These are phyloP conservation scores for Euura saliciscinereae DNA, from an alignment of 1,140 invertebrate genomes.

Conservation along the genomic window DNA sequence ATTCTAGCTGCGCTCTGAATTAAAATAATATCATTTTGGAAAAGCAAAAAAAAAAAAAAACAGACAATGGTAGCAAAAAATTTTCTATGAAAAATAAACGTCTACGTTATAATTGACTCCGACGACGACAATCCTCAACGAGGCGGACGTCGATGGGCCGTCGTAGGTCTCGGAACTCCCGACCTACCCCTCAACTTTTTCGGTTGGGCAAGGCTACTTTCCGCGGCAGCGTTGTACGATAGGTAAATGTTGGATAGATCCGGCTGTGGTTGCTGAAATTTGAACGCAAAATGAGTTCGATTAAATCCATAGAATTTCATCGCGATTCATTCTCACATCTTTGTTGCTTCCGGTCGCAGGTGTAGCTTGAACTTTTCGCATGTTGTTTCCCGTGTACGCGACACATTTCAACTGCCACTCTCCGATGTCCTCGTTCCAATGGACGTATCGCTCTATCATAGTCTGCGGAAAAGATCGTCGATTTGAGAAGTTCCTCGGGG, in stretches of 20 bases:
- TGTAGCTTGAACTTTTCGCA: constrained; percentile 72
- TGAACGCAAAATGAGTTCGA: constrained; percentile 17
- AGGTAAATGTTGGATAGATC: constrained; percentile 58
- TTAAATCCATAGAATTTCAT: constrained; percentile 11
- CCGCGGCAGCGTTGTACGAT: constrained; percentile 49
- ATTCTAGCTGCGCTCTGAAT: neutral
- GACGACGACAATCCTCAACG: constrained; percentile 25
- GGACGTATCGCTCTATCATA: constrained; percentile 89
- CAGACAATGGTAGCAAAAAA: neutral
- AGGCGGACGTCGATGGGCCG: constrained; percentile 51
- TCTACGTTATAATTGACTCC: neutral
- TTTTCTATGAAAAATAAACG: constrained; percentile 12
- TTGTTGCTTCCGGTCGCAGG: constrained; percentile 42
- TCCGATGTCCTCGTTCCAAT: constrained; percentile 98
- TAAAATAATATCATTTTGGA: neutral
- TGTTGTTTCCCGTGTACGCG: constrained; percentile 99
- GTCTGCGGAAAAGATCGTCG: constrained; percentile 62
- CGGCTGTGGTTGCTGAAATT: constrained; percentile 43
- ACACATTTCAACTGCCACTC: constrained; percentile 98
- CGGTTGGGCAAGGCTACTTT: constrained; percentile 43
- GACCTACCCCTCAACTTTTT: constrained; percentile 50
- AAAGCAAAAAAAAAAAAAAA: neutral
- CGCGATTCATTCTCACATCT: constrained; percentile 39
- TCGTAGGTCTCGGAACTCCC: constrained; percentile 53
- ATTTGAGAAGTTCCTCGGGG: neutral